These are phyloP conservation scores for Platichthys flesus DNA, from an alignment of 2,113 vertebrate species.

Conservation along the genomic window DNA sequence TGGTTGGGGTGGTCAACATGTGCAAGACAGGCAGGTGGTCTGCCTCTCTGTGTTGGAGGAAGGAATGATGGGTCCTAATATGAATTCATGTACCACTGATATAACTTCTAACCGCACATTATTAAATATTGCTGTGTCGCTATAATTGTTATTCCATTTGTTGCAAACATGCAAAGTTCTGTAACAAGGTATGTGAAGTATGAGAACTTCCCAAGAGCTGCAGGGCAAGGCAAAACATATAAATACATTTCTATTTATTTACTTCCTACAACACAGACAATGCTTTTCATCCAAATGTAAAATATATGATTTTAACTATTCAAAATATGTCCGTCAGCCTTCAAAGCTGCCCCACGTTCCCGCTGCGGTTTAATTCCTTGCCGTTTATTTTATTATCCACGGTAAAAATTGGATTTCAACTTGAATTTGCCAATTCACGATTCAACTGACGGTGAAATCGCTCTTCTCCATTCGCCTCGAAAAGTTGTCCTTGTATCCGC, in stretches of 20 bases:
- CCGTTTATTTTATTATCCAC: neutral
- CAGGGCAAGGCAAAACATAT: neutral
- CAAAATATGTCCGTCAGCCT: neutral
- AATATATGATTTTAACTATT: neutral
- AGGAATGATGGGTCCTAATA: constrained; percentile 11
- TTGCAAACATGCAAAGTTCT: neutral
- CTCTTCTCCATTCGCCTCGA: constrained; percentile 24
- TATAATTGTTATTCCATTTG: constrained; percentile 2
- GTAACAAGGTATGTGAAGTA: neutral
- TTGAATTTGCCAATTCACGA: constrained; percentile 4
- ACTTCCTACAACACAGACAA: neutral
- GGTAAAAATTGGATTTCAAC: constrained; percentile 1
- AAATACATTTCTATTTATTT: neutral
- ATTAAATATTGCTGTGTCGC: constrained; percentile 29
- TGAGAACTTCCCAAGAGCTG: neutral
- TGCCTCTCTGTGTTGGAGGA: constrained; percentile 7
- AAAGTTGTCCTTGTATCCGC: constrained; percentile 32
- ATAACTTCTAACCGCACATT: neutral
- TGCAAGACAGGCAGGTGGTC: constrained; percentile 12
- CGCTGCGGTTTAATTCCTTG: neutral
- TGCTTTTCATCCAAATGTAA: neutral
- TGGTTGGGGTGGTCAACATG: neutral
- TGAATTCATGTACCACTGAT: constrained; percentile 48
- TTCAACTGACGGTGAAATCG: neutral
- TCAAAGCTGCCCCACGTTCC: neutral